Evolutionary conservation across 2,888 invertebrate genomes (phyloP).

Genomic region (Eupithecia subumbrata): DNA sequence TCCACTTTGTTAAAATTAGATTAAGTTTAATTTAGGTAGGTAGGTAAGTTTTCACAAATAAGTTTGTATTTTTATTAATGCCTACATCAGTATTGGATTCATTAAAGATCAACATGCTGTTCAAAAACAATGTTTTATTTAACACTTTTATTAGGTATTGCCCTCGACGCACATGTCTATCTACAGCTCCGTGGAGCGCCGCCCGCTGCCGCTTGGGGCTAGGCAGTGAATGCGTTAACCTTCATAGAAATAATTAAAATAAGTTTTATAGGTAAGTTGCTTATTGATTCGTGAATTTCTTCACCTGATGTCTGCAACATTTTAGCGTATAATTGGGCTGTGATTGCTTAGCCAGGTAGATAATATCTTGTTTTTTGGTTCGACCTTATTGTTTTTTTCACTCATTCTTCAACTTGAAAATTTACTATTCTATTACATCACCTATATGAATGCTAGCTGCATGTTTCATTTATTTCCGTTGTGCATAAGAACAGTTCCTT

Average conservation of each 20-base stretch:
- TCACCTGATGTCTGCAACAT: slow-evolving; percentile 53
- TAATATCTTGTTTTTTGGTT: neutral
- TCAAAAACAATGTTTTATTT: neutral
- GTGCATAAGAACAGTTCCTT: slow-evolving; percentile 45
- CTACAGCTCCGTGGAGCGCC: neutral
- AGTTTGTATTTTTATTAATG: slow-evolving; percentile 6
- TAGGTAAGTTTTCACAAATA: slow-evolving; percentile 8
- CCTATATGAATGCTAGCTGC: neutral
- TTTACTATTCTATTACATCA: slow-evolving; percentile 24
- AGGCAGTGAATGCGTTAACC: neutral
- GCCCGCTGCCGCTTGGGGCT: neutral
- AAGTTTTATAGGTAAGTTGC: slow-evolving; percentile 37
- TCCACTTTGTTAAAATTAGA: slow-evolving; percentile 8
- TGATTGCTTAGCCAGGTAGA: slow-evolving; percentile 48
- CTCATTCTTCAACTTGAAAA: neutral
- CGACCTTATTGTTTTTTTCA: neutral
- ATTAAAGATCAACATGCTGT: slow-evolving; percentile 10
- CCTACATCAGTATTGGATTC: slow-evolving; percentile 25
- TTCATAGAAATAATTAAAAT: neutral
- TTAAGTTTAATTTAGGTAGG: slow-evolving; percentile 8
- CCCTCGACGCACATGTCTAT: neutral
- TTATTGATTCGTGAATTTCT: slow-evolving; percentile 46
- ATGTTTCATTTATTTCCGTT: slow-evolving; percentile 39
- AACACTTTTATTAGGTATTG: neutral
- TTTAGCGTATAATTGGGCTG: slow-evolving; percentile 54